Evolutionary conservation across 2,797 vertebrate species (phyloP).

Genomic region (Ibycter americanus): DNA sequence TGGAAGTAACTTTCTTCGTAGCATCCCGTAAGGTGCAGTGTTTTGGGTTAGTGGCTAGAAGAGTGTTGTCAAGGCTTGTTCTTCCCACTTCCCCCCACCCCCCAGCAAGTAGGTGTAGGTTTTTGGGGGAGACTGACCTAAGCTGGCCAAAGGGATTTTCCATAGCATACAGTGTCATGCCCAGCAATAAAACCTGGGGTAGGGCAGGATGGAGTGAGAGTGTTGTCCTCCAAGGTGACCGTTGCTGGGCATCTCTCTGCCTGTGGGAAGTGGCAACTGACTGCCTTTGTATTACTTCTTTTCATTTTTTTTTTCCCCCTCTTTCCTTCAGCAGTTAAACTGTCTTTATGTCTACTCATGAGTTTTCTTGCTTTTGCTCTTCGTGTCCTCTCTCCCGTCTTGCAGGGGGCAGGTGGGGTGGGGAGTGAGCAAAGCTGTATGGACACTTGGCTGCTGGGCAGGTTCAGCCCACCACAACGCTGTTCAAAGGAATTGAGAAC

Average conservation of each 20-base stretch:
- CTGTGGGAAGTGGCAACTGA: neutral
- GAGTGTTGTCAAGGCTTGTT: rapidly evolving
- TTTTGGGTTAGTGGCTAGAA: neutral
- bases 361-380: neutral
- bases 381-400: rapidly evolving
- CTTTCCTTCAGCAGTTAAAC: neutral
- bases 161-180: neutral
- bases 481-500: neutral
- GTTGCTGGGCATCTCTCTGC: neutral
- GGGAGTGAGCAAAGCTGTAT: neutral
- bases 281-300: neutral
- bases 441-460: neutral
- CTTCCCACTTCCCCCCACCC: rapidly evolving
- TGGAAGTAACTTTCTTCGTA: neutral
- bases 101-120: rapidly evolving
- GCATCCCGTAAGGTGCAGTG: neutral
- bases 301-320: no score
- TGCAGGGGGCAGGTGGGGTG: neutral
- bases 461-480: neutral
- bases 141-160: neutral
- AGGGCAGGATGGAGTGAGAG: neutral
- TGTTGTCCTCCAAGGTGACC: neutral
- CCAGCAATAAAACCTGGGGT: neutral
- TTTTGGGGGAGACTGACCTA: neutral
- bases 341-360: neutral